Evolutionary conservation across 2,888 invertebrate genomes (phyloP).

Genomic region (Dorcus hopei): DNA sequence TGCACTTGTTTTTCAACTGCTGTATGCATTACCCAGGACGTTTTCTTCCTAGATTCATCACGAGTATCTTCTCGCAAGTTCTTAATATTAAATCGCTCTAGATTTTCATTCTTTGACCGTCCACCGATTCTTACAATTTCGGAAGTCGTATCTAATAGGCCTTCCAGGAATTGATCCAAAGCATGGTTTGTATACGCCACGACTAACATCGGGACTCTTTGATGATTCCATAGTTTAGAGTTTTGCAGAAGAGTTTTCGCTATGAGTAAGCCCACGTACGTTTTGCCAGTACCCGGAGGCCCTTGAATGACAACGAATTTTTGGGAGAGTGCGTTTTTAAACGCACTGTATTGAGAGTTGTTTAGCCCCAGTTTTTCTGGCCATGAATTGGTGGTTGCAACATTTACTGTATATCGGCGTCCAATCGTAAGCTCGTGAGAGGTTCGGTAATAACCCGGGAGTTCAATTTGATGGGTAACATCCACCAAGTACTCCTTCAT

Average conservation of each 20-base stretch:
- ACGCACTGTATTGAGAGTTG: constrained; percentile 64
- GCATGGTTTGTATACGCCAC: constrained; percentile 85
- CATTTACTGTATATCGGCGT: not conserved
- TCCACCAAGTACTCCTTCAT: constrained; percentile 66
- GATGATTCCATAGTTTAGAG: not conserved
- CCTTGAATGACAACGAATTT: constrained; percentile 76
- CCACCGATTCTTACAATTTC: constrained; percentile 67
- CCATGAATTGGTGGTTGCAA: constrained; percentile 47
- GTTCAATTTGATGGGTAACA: constrained; percentile 26
- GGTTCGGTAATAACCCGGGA: constrained; percentile 15
- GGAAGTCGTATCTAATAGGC: constrained; percentile 57
- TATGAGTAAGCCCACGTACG: constrained; percentile 71
- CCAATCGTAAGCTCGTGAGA: not conserved
- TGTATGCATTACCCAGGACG: too few species aligned
- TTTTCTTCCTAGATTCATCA: not conserved
- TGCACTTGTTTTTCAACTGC: not conserved
- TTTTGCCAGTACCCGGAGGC: constrained; percentile 81
- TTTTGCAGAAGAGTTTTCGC: constrained; percentile 53
- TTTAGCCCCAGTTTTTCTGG: constrained; percentile 59
- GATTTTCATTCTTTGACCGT: constrained; percentile 58
- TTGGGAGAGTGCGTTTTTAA: constrained; percentile 62
- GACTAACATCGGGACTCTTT: constrained; percentile 62
- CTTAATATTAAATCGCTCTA: constrained; percentile 40
- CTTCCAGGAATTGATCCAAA: constrained; percentile 78
- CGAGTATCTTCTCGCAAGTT: not conserved